Conservation (phyloP, 2,113 vertebrate species). For the Nibea albiflora region DNA sequence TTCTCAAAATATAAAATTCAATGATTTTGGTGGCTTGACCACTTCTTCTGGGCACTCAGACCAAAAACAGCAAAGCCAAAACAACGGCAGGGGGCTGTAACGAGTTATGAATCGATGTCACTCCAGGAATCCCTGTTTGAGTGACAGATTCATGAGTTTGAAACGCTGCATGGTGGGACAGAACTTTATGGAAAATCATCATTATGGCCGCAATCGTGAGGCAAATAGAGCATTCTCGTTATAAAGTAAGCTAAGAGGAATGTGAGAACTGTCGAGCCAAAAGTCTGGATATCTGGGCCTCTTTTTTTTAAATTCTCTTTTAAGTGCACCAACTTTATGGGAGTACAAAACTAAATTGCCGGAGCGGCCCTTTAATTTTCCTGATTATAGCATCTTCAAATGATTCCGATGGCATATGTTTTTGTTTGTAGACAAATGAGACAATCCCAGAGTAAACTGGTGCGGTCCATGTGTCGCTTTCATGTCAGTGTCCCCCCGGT, state of each 20-base stretch:
- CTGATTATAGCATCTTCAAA: neutral
- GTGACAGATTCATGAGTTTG: neutral
- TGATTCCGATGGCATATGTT: neutral
- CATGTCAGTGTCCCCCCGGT: neutral
- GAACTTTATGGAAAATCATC: neutral
- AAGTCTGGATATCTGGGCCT: neutral
- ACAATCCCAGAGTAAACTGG: neutral
- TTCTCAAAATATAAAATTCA: neutral
- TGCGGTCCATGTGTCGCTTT: neutral
- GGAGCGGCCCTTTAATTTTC: neutral
- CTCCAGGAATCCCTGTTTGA: neutral
- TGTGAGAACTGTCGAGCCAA: neutral
- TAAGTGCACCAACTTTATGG: neutral
- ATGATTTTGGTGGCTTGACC: neutral
- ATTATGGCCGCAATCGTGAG: neutral
- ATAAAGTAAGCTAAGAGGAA: neutral
- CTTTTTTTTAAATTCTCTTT: neutral
- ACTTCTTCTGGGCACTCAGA: neutral
- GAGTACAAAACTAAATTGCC: neutral
- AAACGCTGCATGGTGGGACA: neutral
- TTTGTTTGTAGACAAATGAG: neutral
- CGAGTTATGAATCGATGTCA: neutral
- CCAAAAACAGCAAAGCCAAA: neutral
- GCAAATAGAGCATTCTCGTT: neutral
- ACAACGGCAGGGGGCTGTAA: neutral